A percentile compares a stretch with the other conserved stretches of the same genome.
phyloP scores from a whole-genome alignment of 2,797 vertebrate species.

The Coranthus polyacanthus region DNA sequence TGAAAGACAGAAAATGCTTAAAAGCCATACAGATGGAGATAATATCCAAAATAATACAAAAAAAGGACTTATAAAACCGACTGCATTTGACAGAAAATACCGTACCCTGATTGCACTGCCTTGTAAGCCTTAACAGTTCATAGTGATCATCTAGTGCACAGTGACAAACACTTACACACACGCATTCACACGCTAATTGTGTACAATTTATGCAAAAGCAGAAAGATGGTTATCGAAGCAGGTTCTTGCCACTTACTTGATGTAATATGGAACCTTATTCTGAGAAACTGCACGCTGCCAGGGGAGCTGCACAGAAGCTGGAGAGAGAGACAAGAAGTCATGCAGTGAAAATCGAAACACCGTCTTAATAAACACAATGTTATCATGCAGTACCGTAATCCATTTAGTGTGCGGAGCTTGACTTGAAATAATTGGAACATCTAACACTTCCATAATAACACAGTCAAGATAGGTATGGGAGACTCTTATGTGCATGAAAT shows the following conservation, averaged over 20 bases:
- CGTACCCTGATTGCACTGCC: neutral
- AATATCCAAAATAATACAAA: neutral
- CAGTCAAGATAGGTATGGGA: constrained; percentile 10
- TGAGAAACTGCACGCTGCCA: constrained; percentile 98
- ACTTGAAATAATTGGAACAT: constrained; percentile 51
- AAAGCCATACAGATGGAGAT: neutral
- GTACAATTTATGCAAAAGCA: constrained; percentile 24
- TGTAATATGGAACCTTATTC: constrained; percentile 99
- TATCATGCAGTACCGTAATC: constrained; percentile 42
- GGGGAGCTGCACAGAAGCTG: constrained; percentile 96
- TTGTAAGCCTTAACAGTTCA: neutral
- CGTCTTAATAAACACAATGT: constrained; percentile 54
- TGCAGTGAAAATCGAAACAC: constrained; percentile 37
- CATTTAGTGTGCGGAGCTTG: constrained; percentile 39
- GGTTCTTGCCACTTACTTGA: constrained; percentile 92
- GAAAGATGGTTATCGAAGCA: constrained; percentile 4
- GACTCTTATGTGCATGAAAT: constrained; percentile 51
- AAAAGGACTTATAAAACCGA: neutral
- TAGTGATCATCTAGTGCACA: neutral
- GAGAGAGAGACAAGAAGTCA: constrained; percentile 28
- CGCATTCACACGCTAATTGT: constrained; percentile 9
- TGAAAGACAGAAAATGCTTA: neutral
- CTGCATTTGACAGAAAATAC: neutral
- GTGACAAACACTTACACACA: constrained; percentile 1
- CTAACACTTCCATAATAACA: constrained; percentile 43